Conservation (phyloP, 2,113 vertebrate genomes). For the Archocentrus centrarchus region DNA sequence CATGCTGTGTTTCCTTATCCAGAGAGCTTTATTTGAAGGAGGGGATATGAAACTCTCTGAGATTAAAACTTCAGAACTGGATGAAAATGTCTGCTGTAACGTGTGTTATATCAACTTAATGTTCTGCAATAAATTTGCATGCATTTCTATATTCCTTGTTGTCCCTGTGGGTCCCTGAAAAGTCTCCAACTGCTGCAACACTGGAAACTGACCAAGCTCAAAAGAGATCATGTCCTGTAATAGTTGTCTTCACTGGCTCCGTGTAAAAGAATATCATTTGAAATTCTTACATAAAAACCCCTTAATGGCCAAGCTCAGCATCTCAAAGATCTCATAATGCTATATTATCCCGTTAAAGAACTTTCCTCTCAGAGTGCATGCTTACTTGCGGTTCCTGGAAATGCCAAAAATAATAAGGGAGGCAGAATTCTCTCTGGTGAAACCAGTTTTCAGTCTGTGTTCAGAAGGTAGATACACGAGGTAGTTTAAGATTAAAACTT, state of each 20-base stretch:
- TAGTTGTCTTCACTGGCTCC: not conserved
- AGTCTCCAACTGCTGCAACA: not conserved
- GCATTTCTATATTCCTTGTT: not conserved
- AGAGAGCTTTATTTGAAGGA: not conserved
- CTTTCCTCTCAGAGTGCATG: no score
- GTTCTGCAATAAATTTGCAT: not conserved
- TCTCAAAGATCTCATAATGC: not conserved
- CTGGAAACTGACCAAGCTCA: not conserved
- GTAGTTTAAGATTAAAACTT: not conserved
- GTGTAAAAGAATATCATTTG: not conserved
- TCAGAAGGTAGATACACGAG: not conserved
- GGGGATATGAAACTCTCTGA: not conserved
- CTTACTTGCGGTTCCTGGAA: not conserved
- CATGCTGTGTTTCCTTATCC: not conserved
- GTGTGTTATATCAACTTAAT: no score
- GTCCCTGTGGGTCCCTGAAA: accelerated
- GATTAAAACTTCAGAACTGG: not conserved
- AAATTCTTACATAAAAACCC: not conserved
- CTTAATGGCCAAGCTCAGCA: not conserved
- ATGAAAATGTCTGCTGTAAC: no score
- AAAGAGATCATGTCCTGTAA: not conserved
- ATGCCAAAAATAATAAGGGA: not conserved
- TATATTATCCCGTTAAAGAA: not conserved
- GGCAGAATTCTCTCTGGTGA: not conserved
- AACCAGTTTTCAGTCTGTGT: not conserved